Base-by-base conservation (phyloP, 2,113 vertebrate genomes). In the Hystrix brachyura region DNA sequence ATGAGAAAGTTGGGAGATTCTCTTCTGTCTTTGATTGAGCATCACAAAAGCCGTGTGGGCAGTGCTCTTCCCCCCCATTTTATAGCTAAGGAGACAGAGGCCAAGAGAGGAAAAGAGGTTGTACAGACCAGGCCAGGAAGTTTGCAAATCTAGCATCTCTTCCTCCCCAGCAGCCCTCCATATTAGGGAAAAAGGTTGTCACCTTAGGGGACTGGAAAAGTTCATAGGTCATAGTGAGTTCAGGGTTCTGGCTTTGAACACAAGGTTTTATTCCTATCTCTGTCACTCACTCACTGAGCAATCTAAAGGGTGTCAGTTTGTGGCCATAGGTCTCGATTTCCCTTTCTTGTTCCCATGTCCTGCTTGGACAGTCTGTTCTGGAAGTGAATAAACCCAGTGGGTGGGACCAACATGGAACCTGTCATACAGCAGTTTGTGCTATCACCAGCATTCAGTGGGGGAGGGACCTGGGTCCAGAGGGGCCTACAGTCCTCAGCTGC, bases 371-470 rank as follows among this genome's bases (percentile, higher is more conserved):
- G 38, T 57, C 34, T 51, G 32, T 64, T 85, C 27, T 81, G 64
- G 78, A 48, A 23, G 38, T 7, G 55, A n/a, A n/a, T 5, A 0
- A 18, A 69, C 13, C 57, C 29, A 74, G 71, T 25, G 38, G 6
- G 19, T 5, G 18, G 55, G 23, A 34, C 12, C 27, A 29, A 60
- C 2, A 0, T 0, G 0, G 15, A 14, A 7, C 46, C 92, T 82
- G 18, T 23, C 0, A 0, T 2, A 5, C 27, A 19, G 48, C 23
- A 27, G 10, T 15, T 59, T 51, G 67, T 48, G 60, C 87, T 23
- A 9, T 90, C 57, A 9, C 64, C 38, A 29, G 0, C 62, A 0
- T 60, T 48, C 11, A 34, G 69, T n/a, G 34, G 80, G 48, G 65
- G 12, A 12, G 80, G 69, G 46, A 32, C 48, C 62, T 69, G 9